Evolutionary conservation across 2,797 vertebrate genomes (phyloP), one percentile per base, ranked within the genome.

Genomic region (Lacerta viridis): DNA sequence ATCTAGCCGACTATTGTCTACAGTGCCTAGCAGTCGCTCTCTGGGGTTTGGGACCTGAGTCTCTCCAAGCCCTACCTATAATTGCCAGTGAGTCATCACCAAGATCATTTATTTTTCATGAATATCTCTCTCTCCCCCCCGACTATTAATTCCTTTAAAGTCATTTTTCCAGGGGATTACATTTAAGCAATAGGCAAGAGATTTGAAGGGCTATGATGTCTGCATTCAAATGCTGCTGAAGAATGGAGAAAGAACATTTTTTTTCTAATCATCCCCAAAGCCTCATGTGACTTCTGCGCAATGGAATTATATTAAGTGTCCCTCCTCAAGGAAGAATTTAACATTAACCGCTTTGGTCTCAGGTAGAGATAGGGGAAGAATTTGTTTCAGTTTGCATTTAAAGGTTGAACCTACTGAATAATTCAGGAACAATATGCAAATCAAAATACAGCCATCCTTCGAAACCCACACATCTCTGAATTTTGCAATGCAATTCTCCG

Each of bases 91-190:
- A 71, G 33, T 71, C 29, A 71, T n/a, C 69, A n/a, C 25, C 66
- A 36, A n/a, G 20, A 50, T 13, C 61, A 59, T 88, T 71, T 79
- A 39, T 79, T 10, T 71, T 39, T 59, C 18, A 84, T 77, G 61
- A 11, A 36, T 61, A 25, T 39, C 69, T 76, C 69, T 25, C 46
- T 11, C 4, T n/a, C 23, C 80, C 59, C 39, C 39, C 39, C 39
- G 36, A 69, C 61, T 77, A 69, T 84, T 79, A 79, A 43, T 84
- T 72, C 27, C n/a, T 27, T 43, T 83, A 84, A 75, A 75, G 50
- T 39, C 11, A 15, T 71, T 83, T 83, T 68, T n/a, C 61, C 64
- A n/a, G 11, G 27, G 23, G 43, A 43, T 18, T 46, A 8, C 43
- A 68, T 84, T 77, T 33, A 88, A 59, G 46, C 79, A 41, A 29